Conservation (phyloP, 2,888 invertebrate species). For the Pecten maximus region DNA sequence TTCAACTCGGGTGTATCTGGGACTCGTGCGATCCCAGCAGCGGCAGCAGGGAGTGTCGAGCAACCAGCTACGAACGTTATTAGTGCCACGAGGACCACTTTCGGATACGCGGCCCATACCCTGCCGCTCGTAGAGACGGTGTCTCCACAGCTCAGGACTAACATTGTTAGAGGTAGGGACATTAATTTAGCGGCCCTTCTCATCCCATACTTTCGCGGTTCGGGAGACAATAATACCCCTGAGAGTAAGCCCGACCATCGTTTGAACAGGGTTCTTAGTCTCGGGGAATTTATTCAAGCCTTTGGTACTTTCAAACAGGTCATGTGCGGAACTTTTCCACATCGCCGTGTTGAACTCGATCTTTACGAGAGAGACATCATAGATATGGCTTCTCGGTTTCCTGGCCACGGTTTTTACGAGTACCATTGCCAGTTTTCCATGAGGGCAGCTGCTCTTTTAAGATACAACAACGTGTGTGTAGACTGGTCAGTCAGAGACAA, state of each 20-base stretch:
- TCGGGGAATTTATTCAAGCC: background rate
- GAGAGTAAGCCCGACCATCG: background rate
- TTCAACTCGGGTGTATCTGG: background rate
- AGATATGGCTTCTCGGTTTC: background rate
- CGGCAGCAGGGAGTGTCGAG: background rate
- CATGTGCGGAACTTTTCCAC: background rate
- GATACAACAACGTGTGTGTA: background rate
- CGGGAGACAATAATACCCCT: background rate
- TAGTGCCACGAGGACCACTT: background rate
- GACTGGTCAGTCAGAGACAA: background rate
- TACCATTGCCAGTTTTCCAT: background rate
- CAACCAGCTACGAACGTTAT: background rate
- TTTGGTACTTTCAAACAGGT: background rate
- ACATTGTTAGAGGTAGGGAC: background rate
- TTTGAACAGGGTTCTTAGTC: background rate
- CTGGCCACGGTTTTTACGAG: background rate
- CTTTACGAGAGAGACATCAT: background rate
- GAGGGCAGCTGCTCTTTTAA: background rate
- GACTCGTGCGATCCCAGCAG: background rate
- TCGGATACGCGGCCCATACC: background rate
- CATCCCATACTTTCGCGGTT: background rate
- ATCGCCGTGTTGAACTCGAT: background rate
- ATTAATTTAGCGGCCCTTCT: background rate
- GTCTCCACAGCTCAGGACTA: background rate
- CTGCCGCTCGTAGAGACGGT: background rate